Base-by-base conservation (phyloP, 2,888 invertebrate species). In the Resseliella maxima region DNA sequence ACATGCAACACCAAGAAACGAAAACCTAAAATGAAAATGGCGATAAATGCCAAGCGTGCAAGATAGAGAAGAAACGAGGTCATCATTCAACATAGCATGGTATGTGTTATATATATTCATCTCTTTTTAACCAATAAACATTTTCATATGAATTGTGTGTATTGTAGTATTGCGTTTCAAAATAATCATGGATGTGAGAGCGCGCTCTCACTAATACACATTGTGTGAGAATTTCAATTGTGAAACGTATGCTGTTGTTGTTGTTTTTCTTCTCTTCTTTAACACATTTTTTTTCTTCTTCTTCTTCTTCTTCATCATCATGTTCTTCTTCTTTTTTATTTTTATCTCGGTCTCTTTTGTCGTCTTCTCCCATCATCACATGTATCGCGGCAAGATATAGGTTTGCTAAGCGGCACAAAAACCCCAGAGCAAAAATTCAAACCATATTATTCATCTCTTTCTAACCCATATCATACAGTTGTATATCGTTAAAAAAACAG, bases 1-100 rank as follows among this genome's bases (percentile, higher is more conserved):
- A 83, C 83, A 83, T 83, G 83, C 83, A 83, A 83, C 21, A 83
- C 83, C n/a, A 38, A 31, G 41, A 85, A 85, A 85, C 18, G 12
- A 21, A 46, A 45, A 18, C 2, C 41, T 15, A 27, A 85, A 85
- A 45, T 85, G 12, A 45, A 41, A 45, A 85, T 85, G 41, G 41
- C 85, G 85, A 41, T 85, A 85, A 45, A 46, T 41, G 45, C 45
- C 41, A 85, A 85, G 45, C 85, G 45, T 41, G 38, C 21, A 5
- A 24, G 45, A 45, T 41, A 85, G 45, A 85, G 45, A 41, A 27
- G 72, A 18, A 5, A 72, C 35, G 27, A 72, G n/a, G 59, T 59
- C 59, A 27, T 8, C n/a, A n/a, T 59, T 24, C 24, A 3, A 24
- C 27, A 59, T n/a, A n/a, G 1, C 3, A 27, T 12, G 72, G n/a